phyloP scores from a whole-genome alignment of 2,797 vertebrate genomes.

The Yasuhikotakia modesta region DNA sequence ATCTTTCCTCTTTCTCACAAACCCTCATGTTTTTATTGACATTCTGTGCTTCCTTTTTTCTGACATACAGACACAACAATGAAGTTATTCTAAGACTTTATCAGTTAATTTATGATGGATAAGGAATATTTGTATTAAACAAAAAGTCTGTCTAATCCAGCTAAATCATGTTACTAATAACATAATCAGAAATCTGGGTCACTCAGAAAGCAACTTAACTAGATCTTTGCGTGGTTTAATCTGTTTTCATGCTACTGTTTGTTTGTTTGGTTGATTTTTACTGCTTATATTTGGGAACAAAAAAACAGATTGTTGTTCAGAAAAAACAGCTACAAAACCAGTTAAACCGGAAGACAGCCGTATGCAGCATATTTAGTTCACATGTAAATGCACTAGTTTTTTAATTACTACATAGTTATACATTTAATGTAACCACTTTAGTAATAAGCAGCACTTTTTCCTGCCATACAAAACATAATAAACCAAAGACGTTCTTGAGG shows the following conservation, averaged over 20 bases:
- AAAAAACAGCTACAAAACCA: not conserved
- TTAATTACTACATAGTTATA: not conserved
- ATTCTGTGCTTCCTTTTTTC: not conserved
- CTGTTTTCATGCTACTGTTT: not conserved
- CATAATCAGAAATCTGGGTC: conserved; percentile 9
- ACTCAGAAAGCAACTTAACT: not conserved
- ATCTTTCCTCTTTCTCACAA: not conserved
- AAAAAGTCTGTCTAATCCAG: not conserved
- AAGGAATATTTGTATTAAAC: conserved; percentile 10
- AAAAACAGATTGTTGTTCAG: not conserved
- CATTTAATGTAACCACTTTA: not conserved
- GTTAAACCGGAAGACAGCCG: not conserved
- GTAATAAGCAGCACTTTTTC: not conserved
- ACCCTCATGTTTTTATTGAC: not conserved
- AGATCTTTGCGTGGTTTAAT: not conserved
- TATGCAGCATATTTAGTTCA: not conserved
- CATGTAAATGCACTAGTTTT: not conserved
- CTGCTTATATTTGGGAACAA: not conserved
- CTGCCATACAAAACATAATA: not conserved
- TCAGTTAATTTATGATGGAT: conserved; percentile 14
- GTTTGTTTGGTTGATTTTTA: not conserved
- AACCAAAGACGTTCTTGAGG: not conserved
- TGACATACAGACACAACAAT: not conserved
- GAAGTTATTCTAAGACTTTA: not conserved
- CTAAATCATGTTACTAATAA: conserved; percentile 23